These are phyloP conservation scores for Himalopsyche kuldschensis DNA, from an alignment of 2,888 invertebrate genomes.

Conservation along the genomic window DNA sequence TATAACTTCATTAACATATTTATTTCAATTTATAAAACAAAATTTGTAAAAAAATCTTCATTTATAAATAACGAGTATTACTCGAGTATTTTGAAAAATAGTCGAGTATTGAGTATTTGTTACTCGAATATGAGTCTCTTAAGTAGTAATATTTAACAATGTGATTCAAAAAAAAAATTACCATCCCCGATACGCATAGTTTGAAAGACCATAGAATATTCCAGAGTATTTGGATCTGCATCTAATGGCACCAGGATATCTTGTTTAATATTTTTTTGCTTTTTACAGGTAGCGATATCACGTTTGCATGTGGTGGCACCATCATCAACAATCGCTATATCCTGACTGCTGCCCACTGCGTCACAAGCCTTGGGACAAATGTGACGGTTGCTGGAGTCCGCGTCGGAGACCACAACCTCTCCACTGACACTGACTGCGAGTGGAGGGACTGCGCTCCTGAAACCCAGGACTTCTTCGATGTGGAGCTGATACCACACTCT, in stretches of 20 bases:
- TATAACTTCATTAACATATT: no score
- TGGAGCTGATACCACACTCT: conserved; percentile 55
- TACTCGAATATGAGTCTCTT: no score
- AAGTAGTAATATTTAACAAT: no score
- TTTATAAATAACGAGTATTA: no score
- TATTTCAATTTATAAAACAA: no score
- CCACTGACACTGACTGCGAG: conserved; percentile 53
- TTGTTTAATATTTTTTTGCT: not conserved
- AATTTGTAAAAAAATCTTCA: no score
- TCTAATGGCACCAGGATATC: not conserved
- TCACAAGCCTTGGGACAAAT: conserved; percentile 53
- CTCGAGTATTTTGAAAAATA: no score
- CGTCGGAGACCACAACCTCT: conserved; percentile 65
- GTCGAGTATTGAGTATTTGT: no score
- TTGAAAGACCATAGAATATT: not conserved
- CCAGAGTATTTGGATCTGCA: not conserved
- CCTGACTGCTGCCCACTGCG: conserved; percentile 65
- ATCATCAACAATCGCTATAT: conserved; percentile 59
- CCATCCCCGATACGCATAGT: not conserved
- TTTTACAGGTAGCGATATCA: not conserved
- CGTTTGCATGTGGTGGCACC: conserved; percentile 57
- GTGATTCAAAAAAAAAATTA: not conserved
- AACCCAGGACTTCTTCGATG: conserved; percentile 55
- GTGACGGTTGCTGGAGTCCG: conserved; percentile 56
- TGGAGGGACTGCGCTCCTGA: conserved; percentile 49